A percentile compares a stretch with the other conserved stretches of the same genome.
Conservation (phyloP, 1,140 invertebrate genomes). For the Drosophila equinoxialis region DNA sequence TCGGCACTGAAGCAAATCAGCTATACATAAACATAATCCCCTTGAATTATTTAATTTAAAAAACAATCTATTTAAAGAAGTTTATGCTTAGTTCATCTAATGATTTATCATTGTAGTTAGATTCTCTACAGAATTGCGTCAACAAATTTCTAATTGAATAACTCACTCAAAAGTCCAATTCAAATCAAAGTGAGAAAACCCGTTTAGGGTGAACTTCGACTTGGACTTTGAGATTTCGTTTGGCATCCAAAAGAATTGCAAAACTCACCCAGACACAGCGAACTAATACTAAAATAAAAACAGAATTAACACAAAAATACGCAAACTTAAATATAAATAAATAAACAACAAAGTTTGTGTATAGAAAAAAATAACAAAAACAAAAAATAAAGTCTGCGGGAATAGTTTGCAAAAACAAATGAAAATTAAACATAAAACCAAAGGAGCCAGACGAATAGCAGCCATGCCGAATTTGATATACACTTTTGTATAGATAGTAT, state of each 20-base stretch:
- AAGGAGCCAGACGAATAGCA: constrained; percentile 6
- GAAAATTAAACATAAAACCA: constrained; percentile 24
- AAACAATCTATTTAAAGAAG: neutral
- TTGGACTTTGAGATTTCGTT: neutral
- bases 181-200: constrained; percentile 14
- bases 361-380: neutral
- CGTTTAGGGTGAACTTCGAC: constrained; percentile 6
- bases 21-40: too few relatives aligned
- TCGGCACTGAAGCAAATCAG: too few relatives aligned
- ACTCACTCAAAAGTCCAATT: constrained; percentile 12
- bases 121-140: neutral
- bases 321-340: constrained; percentile 7
- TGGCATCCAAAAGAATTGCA: constrained; percentile 6
- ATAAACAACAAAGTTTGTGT: constrained; percentile 10
- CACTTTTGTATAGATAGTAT: neutral
- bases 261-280: constrained; percentile 28
- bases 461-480: neutral
- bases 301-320: constrained; percentile 24
- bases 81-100: neutral
- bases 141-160: neutral
- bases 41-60: neutral
- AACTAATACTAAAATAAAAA: constrained; percentile 24
- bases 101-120: neutral
- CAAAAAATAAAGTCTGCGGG: constrained; percentile 64
- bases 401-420: constrained; percentile 45